Base-by-base conservation (phyloP, 2,113 vertebrate species). In the Chauna torquata region DNA sequence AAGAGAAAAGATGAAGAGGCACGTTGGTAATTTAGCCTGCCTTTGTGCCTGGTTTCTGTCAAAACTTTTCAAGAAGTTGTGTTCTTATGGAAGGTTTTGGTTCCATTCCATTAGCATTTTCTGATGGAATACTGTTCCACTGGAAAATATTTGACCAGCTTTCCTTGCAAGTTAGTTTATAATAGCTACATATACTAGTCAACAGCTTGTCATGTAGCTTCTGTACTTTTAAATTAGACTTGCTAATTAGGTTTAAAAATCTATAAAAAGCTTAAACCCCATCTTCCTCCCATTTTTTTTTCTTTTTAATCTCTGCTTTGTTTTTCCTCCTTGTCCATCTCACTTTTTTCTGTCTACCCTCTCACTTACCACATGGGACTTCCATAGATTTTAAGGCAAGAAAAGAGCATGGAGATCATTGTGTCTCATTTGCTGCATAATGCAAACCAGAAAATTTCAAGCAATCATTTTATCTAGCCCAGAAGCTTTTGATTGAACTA, bases 21-120 rank as follows among this genome's bases (percentile, higher is more conserved):
- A 76, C 4, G 5, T 17, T 94, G 93, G 92, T 94, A 96, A 93
- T 95, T 92, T 88, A 96, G 82, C 87, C 92, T 94, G 91, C 81
- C 47, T 96, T 93, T 94, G 75, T 94, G 96, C 92, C 94, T 97
- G 96, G 90, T 96, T 97, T 97, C 93, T 97, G 94, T 96, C 93
- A 96, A 96, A 97, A 93, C 82, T 91, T 96, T 96, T 97, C 93
- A 95, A 95, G 84, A 96, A 91, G 74, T 82, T 1, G 1, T 93
- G 45, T 86, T 97, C 87, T 82, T 96, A 45, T 88, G 78, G 90
- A 95, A 95, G 90, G 66, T 92, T 96, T 96, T 96, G 93, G 78
- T 97, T 97, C 75, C 50, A 58, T 91, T 96, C 92, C 94, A 93
- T 80, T 92, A 82, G 45, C 66, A 45, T 95, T 96, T 96, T 96